Conservation (phyloP, 2,888 invertebrate species). For the Matsumyia berberina region DNA sequence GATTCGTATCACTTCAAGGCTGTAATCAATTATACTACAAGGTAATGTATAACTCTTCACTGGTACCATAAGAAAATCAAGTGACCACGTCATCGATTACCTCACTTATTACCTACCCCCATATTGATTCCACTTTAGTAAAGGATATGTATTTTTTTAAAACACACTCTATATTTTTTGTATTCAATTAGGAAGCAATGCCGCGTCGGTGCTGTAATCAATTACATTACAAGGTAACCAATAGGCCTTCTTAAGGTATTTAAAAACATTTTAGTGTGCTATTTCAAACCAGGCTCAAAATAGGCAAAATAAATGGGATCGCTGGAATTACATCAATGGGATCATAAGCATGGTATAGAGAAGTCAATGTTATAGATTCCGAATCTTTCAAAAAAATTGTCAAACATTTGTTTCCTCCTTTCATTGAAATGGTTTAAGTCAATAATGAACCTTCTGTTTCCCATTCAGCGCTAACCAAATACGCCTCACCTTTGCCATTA, state of each 20-base stretch:
- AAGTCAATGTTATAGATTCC: not conserved
- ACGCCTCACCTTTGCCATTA: not conserved
- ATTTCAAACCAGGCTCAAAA: slow-evolving; percentile 11
- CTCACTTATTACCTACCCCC: not conserved
- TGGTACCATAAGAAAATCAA: not conserved
- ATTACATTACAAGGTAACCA: slow-evolving; percentile 56
- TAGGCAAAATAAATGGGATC: not conserved
- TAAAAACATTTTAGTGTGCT: not conserved
- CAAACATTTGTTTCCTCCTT: not conserved
- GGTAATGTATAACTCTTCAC: slow-evolving; percentile 46
- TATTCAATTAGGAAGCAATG: slow-evolving; percentile 56
- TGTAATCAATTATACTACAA: slow-evolving; percentile 59
- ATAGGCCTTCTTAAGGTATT: slow-evolving; percentile 19
- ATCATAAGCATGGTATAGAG: not conserved
- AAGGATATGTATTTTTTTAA: not conserved
- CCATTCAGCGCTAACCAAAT: not conserved
- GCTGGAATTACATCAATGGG: not conserved
- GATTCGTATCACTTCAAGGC: slow-evolving; percentile 44
- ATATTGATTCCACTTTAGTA: not conserved
- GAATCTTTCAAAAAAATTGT: not conserved
- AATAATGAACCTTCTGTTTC: not conserved
- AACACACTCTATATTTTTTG: slow-evolving; percentile 34
- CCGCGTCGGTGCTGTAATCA: slow-evolving; percentile 64
- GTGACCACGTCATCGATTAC: slow-evolving; percentile 10
- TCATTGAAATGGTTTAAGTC: not conserved